phyloP scores from a whole-genome alignment of 2,797 vertebrate genomes.

The Alauda arvensis region DNA sequence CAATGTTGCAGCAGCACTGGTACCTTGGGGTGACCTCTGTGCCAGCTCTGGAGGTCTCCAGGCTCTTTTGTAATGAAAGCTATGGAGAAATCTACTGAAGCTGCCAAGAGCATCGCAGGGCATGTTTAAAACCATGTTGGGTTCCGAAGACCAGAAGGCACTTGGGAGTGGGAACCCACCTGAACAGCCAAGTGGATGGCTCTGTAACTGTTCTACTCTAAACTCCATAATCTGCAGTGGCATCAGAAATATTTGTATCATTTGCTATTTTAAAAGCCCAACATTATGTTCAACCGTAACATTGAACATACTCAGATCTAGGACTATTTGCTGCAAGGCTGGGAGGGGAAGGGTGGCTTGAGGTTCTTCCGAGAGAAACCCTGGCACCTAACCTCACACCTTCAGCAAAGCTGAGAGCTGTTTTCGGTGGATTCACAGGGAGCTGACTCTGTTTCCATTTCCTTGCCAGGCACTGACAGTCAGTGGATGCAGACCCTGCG shows the following conservation, averaged over 20 bases:
- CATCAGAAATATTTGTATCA: neutral
- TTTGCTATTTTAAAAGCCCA: neutral
- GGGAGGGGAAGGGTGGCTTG: neutral
- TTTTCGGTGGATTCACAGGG: neutral
- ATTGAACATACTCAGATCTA: neutral
- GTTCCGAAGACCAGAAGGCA: neutral
- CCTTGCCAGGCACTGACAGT: constrained; percentile 80
- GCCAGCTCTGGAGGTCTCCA: neutral
- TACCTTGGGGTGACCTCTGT: neutral
- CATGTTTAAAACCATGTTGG: neutral
- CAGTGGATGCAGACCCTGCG: constrained; percentile 85
- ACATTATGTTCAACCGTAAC: neutral
- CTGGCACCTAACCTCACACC: neutral
- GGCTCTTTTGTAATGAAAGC: neutral
- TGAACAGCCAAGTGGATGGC: neutral
- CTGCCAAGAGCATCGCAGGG: neutral
- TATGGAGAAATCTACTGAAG: neutral
- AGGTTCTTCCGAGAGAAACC: neutral
- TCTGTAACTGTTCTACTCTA: neutral
- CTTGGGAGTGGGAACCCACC: neutral
- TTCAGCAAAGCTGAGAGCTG: neutral
- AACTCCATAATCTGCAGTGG: neutral
- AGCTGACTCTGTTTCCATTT: constrained; percentile 4
- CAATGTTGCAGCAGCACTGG: neutral
- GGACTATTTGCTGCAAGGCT: neutral